phyloP scores from a whole-genome alignment of 2,113 vertebrate species.

The Cromileptes altivelis region DNA sequence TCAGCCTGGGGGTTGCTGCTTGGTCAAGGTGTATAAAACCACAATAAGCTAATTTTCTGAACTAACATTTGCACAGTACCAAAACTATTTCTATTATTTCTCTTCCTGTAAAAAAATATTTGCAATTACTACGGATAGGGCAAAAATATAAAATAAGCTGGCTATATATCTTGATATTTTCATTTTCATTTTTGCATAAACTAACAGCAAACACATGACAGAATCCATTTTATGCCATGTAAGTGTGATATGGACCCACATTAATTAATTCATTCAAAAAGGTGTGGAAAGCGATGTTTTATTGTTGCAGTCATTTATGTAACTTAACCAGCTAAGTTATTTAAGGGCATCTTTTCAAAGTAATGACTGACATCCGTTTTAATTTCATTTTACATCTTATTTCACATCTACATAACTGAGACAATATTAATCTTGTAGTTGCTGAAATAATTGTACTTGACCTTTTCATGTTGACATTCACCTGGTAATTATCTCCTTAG shows the following conservation, averaged over 20 bases:
- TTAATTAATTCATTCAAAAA: too few relatives aligned
- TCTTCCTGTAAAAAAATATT: neutral
- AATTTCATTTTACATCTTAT: neutral
- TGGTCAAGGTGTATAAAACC: too few relatives aligned
- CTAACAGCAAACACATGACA: neutral
- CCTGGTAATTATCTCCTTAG: neutral
- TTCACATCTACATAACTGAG: neutral
- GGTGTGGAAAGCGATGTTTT: too few relatives aligned
- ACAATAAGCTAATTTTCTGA: neutral
- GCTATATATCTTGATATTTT: neutral
- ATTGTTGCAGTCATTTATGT: neutral
- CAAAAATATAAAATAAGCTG: neutral
- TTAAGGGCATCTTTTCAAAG: neutral
- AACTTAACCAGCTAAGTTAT: neutral
- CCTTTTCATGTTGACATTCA: neutral
- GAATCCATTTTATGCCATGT: too few relatives aligned
- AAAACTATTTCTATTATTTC: neutral
- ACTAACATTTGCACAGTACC: neutral
- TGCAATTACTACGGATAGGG: neutral
- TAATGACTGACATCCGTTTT: too few relatives aligned
- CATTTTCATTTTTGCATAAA: neutral
- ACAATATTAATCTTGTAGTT: neutral
- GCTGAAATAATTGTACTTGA: neutral
- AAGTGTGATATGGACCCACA: too few relatives aligned
- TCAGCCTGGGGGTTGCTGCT: too few relatives aligned